These are phyloP conservation scores for Pyrgus malvae DNA, from an alignment of 2,888 invertebrate species.

Conservation along the genomic window DNA sequence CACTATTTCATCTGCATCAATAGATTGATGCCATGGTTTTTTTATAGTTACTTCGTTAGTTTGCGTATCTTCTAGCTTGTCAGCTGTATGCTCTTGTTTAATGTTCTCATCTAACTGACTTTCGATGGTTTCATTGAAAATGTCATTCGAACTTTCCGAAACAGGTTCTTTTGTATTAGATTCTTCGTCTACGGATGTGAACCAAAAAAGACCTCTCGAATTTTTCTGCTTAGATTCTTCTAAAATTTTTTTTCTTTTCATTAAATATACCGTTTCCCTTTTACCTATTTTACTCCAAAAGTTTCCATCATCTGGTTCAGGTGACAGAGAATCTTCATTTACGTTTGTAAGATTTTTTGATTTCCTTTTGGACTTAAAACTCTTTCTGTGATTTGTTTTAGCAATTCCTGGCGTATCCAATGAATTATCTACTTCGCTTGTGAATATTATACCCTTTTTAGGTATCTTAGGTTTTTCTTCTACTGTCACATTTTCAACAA, in stretches of 20 bases:
- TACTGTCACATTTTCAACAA: slow-evolving; percentile 81
- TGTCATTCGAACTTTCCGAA: not conserved
- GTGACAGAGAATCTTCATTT: slow-evolving; percentile 47
- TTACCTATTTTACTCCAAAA: slow-evolving; percentile 86
- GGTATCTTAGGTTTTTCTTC: slow-evolving; percentile 73
- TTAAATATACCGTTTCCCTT: slow-evolving; percentile 84
- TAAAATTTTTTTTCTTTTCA: slow-evolving; percentile 77
- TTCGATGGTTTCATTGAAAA: not conserved
- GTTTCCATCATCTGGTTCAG: slow-evolving; percentile 75
- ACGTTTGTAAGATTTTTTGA: slow-evolving; percentile 37
- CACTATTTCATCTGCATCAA: not conserved
- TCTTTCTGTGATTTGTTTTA: slow-evolving; percentile 32
- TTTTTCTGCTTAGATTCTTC: slow-evolving; percentile 64
- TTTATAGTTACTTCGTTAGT: not conserved
- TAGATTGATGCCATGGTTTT: not conserved
- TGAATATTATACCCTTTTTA: slow-evolving; percentile 66
- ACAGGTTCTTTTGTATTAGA: not conserved
- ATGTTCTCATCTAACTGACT: not conserved
- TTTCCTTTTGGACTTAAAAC: slow-evolving; percentile 46
- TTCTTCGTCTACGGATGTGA: slow-evolving; percentile 48
- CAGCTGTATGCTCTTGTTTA: not conserved
- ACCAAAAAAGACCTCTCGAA: slow-evolving; percentile 63
- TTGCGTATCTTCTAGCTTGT: not conserved
- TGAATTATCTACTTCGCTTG: slow-evolving; percentile 52
- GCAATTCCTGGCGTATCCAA: slow-evolving; percentile 28